These are phyloP conservation scores for Bujurquina vittata DNA, from an alignment of 2,113 vertebrate genomes.

Conservation along the genomic window DNA sequence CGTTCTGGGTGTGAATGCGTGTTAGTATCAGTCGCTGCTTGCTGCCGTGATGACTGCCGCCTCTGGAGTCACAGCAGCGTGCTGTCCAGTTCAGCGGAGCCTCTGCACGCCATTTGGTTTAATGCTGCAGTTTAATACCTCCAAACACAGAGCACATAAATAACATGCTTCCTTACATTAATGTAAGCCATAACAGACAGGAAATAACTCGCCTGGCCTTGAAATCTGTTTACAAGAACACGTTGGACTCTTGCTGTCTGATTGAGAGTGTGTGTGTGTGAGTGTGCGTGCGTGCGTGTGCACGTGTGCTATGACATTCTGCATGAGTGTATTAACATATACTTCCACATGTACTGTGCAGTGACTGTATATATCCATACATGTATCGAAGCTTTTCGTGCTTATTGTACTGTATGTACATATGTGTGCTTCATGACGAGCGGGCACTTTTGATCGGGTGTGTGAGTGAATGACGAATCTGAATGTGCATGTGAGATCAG, in stretches of 20 bases:
- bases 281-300: neutral
- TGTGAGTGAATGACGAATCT: conserved; percentile 3
- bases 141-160: conserved; percentile 24
- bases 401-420: conserved; percentile 37
- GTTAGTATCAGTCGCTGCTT: conserved; percentile 40
- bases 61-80: conserved; percentile 18
- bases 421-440: conserved; percentile 8
- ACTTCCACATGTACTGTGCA: conserved; percentile 42
- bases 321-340: conserved; percentile 42
- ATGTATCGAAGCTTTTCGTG: conserved; percentile 27
- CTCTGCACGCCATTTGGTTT: conserved; percentile 29
- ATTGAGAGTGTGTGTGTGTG: conserved; percentile 20
- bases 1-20: conserved; percentile 48
- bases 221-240: conserved; percentile 58
- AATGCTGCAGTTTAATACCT: conserved; percentile 26
- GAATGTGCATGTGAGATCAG: conserved; percentile 30
- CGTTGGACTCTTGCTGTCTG: conserved; percentile 25
- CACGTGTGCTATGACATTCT: conserved; percentile 9
- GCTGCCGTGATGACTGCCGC: conserved; percentile 48
- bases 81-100: conserved; percentile 32
- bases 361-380: conserved; percentile 45
- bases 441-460: neutral
- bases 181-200: conserved; percentile 28
- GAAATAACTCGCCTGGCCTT: conserved; percentile 42
- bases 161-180: conserved; percentile 6